phyloP scores from a whole-genome alignment of 2,797 vertebrate genomes.

The Argentina silus region DNA sequence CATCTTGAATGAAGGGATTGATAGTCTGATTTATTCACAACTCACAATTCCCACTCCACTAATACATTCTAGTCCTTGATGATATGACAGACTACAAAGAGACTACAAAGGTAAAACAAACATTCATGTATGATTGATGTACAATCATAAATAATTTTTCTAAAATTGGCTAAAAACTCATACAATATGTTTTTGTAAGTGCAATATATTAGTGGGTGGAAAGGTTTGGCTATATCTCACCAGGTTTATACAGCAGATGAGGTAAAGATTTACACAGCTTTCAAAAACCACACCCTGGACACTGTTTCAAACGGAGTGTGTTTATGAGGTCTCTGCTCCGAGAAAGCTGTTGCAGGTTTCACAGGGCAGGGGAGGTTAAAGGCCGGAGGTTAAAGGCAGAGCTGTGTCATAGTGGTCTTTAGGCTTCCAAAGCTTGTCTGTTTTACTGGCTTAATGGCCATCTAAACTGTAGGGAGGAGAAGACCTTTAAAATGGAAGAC shows the following conservation, averaged over 20 bases:
- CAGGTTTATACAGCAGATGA: not conserved
- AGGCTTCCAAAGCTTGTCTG: not conserved
- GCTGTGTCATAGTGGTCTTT: not conserved
- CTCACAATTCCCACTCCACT: no score
- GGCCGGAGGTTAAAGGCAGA: conserved; percentile 5
- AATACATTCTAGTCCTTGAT: no score
- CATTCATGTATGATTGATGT: no score
- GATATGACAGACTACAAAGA: no score
- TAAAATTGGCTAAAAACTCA: no score
- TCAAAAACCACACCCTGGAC: no score
- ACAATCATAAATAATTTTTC: no score
- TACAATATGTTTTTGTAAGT: not conserved
- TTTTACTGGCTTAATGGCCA: conserved; percentile 14
- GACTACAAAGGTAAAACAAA: no score
- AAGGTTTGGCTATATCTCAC: not conserved
- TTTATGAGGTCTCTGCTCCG: not conserved
- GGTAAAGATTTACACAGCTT: not conserved
- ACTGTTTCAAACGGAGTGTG: no score
- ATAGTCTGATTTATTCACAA: no score
- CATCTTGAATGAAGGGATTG: not conserved
- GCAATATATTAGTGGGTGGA: no score
- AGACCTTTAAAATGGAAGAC: not conserved
- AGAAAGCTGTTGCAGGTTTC: not conserved
- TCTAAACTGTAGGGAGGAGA: not conserved
- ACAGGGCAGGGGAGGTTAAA: no score